Conservation (phyloP, 2,113 vertebrate genomes). For the Hydropotes inermis region DNA sequence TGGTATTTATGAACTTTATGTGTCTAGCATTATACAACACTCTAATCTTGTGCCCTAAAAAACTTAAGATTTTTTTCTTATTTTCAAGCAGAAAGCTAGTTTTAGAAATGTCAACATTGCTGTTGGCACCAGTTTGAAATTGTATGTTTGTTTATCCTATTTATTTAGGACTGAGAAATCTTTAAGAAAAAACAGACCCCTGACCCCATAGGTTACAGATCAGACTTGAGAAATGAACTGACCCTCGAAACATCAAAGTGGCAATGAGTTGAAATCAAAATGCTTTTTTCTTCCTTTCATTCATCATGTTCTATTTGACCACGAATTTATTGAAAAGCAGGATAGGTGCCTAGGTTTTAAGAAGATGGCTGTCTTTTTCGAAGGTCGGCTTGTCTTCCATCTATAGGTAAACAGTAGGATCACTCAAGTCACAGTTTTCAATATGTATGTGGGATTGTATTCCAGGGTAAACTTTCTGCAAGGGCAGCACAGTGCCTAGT, state of each 20-base stretch:
- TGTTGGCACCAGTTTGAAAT: background rate
- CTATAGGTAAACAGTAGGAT: constrained; percentile 82
- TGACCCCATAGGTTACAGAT: background rate
- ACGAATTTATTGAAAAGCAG: background rate
- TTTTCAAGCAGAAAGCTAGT: background rate
- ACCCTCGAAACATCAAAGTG: background rate
- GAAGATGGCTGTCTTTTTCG: background rate
- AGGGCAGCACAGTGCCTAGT: constrained; percentile 82
- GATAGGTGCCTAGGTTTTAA: background rate
- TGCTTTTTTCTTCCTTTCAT: background rate
- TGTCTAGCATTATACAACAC: background rate
- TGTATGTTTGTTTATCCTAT: background rate
- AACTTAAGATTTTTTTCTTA: background rate
- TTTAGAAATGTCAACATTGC: background rate
- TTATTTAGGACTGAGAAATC: background rate
- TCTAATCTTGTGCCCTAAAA: background rate
- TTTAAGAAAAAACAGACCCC: background rate
- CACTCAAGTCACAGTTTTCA: constrained; percentile 83
- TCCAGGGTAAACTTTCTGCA: constrained; percentile 85
- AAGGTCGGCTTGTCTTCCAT: background rate
- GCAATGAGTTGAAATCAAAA: background rate
- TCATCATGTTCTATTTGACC: background rate
- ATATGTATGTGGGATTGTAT: constrained; percentile 85
- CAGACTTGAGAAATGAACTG: background rate
- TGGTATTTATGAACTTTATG: background rate